Evolutionary conservation across 1,140 invertebrate species (phyloP).

Genomic region (Drosophila virilis): DNA sequence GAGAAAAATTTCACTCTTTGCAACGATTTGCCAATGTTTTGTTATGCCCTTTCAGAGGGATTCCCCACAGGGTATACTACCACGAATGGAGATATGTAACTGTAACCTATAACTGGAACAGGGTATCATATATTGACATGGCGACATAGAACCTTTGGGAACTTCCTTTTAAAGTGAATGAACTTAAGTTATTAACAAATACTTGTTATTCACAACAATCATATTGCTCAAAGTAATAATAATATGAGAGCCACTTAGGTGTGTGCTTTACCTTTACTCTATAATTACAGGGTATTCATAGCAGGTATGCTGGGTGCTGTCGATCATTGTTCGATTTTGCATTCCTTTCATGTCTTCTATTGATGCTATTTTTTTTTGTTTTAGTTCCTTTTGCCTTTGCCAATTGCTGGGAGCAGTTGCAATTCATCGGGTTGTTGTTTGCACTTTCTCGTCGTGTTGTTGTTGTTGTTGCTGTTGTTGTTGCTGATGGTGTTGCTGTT

Average conservation of each 20-base stretch:
- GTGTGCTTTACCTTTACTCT: no score
- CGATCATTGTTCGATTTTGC: background rate
- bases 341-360: background rate
- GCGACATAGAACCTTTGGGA: no score
- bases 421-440: slow-evolving; percentile 47
- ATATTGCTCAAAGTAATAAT: no score
- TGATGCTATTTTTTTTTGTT: slow-evolving; percentile 48
- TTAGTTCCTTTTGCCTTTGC: slow-evolving; percentile 12
- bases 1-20: slow-evolving; percentile 56
- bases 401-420: slow-evolving; percentile 36
- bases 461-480: slow-evolving; percentile 12
- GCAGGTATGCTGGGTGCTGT: background rate
- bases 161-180: no score
- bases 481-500: slow-evolving; percentile 13
- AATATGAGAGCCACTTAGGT: no score
- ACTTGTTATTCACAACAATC: no score
- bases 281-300: no score
- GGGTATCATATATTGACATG: no score
- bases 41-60: background rate
- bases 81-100: background rate
- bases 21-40: slow-evolving; percentile 43
- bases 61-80: background rate
- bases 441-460: slow-evolving; percentile 28
- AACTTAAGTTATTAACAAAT: no score
- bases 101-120: no score